Base-by-base conservation (phyloP, 2,113 vertebrate species). In the Ceyx melanurus region DNA sequence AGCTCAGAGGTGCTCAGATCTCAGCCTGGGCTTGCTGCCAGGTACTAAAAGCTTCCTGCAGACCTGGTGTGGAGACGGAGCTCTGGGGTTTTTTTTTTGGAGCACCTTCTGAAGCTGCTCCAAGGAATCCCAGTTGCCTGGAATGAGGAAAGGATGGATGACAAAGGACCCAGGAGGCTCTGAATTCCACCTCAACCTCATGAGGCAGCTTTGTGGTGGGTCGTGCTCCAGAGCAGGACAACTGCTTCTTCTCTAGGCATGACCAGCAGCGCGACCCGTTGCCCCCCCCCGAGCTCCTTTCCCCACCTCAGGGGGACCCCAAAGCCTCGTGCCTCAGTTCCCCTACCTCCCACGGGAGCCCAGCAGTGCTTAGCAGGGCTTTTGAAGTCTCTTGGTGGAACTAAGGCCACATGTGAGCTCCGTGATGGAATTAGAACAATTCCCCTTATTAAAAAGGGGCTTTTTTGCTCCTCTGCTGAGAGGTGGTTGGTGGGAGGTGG, bases 141-240 rank as follows among this genome's bases (percentile, higher is more conserved):
- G 29, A 67, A 26, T 1, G 13, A 82, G 72, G 61, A 5, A 25
- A 46, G 53, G 43, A 35, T 9, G 18, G 56, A 46, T 0, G 2
- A 37, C n/a, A 37, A 31, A 78, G 60, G 60, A 45, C n/a, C 10
- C 20, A 67, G 26, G 28, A 37, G 37, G 10, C 37, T 37, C 37
- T 11, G 37, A 37, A 10, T 37, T 37, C 37, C 37, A 37, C 37
- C 37, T 37, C 37, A 37, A 37, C 37, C 37, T 37, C 37, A 37
- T 37, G 37, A 37, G 37, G 37, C 37, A 37, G 37, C 37, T 73
- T 33, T 70, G 35, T 18, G 35, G 60, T 60, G 14, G 35, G 60
- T 23, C 58, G 31, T 10, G 2, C 4, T 10, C 6, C 3, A 1
- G 13, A 40, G 43, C 0, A 0, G 61, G 33, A 78, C 50, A 68